Evolutionary conservation across 2,797 vertebrate genomes (phyloP).

Genomic region (Aulostomus chinensis): DNA sequence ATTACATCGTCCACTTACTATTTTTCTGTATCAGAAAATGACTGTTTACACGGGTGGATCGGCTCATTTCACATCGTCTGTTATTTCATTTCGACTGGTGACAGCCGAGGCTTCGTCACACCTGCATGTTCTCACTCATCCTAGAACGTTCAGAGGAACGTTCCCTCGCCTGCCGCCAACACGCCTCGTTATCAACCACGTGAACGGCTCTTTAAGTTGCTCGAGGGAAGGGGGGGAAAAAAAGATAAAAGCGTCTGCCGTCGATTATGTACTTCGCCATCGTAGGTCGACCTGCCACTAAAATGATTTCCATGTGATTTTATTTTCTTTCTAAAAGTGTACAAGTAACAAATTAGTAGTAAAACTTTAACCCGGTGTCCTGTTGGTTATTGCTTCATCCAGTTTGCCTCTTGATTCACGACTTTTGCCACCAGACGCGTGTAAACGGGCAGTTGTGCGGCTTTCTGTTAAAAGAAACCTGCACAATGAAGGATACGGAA

Average conservation of each 20-base stretch:
- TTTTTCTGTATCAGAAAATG: slow-evolving; percentile 89
- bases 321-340: not conserved
- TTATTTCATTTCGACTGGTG: slow-evolving; percentile 63
- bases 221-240: too few relatives aligned
- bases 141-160: too few relatives aligned
- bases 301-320: too few relatives aligned
- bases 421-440: slow-evolving; percentile 7
- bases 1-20: slow-evolving; percentile 76
- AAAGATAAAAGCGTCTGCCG: slow-evolving; percentile 17
- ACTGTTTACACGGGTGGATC: slow-evolving; percentile 79
- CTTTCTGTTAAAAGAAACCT: slow-evolving; percentile 5
- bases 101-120: too few relatives aligned
- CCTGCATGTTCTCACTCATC: too few relatives aligned
- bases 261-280: slow-evolving; percentile 7
- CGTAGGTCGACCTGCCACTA: slow-evolving; percentile 43
- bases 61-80: slow-evolving; percentile 71
- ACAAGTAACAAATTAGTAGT: slow-evolving; percentile 41
- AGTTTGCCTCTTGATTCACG: slow-evolving; percentile 17
- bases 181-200: too few relatives aligned
- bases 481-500: too few relatives aligned
- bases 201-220: too few relatives aligned
- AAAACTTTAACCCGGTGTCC: slow-evolving; percentile 28
- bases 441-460: not conserved
- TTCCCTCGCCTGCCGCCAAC: too few relatives aligned
- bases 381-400: slow-evolving; percentile 18